phyloP scores from a whole-genome alignment of 1,140 invertebrate genomes.

The Drosophila seguyi region DNA sequence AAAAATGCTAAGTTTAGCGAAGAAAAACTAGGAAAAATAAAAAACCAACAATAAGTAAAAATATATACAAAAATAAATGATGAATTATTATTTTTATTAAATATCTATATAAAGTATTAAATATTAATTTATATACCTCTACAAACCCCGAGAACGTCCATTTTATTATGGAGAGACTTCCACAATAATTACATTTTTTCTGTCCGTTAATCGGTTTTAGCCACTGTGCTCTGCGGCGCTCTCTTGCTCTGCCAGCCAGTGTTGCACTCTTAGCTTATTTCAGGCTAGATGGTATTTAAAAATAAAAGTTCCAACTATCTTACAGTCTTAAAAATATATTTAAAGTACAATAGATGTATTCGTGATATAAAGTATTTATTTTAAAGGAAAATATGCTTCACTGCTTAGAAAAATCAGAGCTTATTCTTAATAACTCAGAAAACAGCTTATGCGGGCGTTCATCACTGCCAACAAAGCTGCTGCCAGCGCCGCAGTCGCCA shows the following conservation, averaged over 20 bases:
- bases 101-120: too few relatives aligned
- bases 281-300: not conserved
- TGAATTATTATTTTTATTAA: too few relatives aligned
- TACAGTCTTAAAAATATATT: not conserved
- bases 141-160: too few relatives aligned
- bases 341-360: not conserved
- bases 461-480: not conserved
- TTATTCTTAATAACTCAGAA: not conserved
- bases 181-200: not conserved
- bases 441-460: not conserved
- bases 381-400: not conserved
- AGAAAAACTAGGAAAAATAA: too few relatives aligned
- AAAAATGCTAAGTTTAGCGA: too few relatives aligned
- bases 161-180: too few relatives aligned
- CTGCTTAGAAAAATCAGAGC: not conserved
- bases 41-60: too few relatives aligned
- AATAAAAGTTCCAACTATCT: not conserved
- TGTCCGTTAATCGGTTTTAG: not conserved
- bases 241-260: not conserved
- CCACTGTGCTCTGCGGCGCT: constrained; percentile 3
- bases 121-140: too few relatives aligned
- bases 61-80: too few relatives aligned
- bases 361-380: not conserved
- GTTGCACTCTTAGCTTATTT: not conserved
- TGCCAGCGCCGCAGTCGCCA: constrained; percentile 2